Conservation (phyloP, 2,797 vertebrate genomes). For the Ptychobarbus kaznakovi region DNA sequence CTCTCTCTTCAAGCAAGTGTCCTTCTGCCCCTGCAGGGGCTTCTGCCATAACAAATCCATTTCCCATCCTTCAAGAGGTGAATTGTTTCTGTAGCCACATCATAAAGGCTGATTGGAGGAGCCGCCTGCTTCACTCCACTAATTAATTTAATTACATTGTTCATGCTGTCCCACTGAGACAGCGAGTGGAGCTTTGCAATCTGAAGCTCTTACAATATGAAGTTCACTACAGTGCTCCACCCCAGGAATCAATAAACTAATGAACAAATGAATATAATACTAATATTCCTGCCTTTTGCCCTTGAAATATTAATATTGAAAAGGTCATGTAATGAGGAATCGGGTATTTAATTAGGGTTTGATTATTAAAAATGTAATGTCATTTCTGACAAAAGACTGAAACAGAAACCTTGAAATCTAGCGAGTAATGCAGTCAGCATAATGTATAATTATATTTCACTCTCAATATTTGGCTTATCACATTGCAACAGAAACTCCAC, state of each 20-base stretch:
- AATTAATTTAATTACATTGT: slow-evolving; percentile 58
- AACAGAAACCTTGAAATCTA: not conserved
- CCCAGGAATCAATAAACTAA: slow-evolving; percentile 1
- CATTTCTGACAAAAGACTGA: not conserved
- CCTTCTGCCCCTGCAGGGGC: slow-evolving; percentile 18
- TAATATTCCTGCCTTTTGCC: not conserved
- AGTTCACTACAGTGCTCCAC: not conserved
- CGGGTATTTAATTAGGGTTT: not conserved
- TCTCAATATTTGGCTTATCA: not conserved
- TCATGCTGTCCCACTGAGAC: not conserved
- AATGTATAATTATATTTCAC: not conserved
- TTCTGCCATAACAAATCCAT: slow-evolving; percentile 47
- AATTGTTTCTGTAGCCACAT: slow-evolving; percentile 24
- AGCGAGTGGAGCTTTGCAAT: not conserved
- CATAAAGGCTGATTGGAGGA: slow-evolving; percentile 37
- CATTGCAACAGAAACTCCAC: not conserved
- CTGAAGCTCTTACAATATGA: not conserved
- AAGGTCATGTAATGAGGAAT: not conserved
- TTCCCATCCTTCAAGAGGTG: slow-evolving; percentile 15
- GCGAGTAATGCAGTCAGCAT: not conserved
- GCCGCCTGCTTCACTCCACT: slow-evolving; percentile 21
- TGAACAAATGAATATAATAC: not conserved
- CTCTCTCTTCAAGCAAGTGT: slow-evolving; percentile 35
- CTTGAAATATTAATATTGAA: not conserved
- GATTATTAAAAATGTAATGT: not conserved